These are phyloP conservation scores for Thryonomys swinderianus DNA, from an alignment of 2,113 vertebrate species.

Conservation along the genomic window DNA sequence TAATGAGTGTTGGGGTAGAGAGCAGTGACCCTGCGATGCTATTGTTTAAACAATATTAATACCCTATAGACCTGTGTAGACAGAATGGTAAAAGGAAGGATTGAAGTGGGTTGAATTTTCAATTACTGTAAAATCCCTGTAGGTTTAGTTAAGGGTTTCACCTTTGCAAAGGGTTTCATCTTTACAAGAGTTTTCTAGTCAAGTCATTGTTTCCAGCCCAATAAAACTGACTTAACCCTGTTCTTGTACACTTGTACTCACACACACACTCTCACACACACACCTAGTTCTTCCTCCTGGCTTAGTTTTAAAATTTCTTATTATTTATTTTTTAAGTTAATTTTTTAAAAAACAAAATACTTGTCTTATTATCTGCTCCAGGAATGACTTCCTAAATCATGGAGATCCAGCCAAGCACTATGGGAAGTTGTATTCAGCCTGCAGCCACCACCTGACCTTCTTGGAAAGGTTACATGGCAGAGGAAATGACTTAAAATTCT, in stretches of 20 bases:
- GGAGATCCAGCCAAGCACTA: neutral
- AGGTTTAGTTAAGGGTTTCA: neutral
- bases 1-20: neutral
- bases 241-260: neutral
- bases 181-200: neutral
- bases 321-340: too few species aligned
- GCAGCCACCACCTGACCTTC: neutral
- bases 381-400: neutral
- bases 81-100: neutral
- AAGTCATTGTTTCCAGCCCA: conserved; percentile 10
- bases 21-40: neutral
- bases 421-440: neutral
- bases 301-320: neutral
- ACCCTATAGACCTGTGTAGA: neutral
- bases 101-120: neutral
- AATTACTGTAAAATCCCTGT: neutral
- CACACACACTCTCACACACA: neutral
- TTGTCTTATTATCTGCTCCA: conserved; percentile 21
- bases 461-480: neutral
- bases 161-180: neutral
- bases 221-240: neutral
- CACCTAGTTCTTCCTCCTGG: conserved; percentile 1
- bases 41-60: neutral
- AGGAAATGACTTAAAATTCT: conserved; percentile 26
- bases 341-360: neutral